These are phyloP conservation scores for Aphis gossypii DNA, from an alignment of 1,140 invertebrate species.

Conservation along the genomic window DNA sequence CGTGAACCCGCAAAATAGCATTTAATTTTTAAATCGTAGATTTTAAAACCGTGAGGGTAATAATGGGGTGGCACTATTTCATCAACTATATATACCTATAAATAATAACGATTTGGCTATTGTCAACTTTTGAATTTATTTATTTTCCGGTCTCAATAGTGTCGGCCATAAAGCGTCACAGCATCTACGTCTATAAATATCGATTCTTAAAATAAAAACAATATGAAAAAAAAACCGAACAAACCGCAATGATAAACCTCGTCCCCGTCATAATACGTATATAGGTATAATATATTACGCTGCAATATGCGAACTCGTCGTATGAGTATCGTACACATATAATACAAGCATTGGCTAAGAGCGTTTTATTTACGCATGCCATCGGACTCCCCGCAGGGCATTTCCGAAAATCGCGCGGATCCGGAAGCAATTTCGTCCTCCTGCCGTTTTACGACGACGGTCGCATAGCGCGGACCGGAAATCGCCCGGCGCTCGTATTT, in stretches of 20 bases:
- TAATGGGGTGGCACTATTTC: background rate
- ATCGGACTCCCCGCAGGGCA: background rate
- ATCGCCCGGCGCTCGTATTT: background rate
- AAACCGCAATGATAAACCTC: no score
- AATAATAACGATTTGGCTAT: background rate
- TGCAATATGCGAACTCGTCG: no score
- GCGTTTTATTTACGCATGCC: background rate
- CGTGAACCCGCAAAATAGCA: background rate
- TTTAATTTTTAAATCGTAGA: background rate
- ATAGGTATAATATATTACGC: no score
- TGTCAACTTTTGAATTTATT: background rate
- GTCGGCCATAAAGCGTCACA: background rate
- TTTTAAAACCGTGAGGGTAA: background rate
- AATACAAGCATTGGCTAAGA: background rate
- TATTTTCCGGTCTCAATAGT: background rate
- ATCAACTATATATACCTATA: background rate
- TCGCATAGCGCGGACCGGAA: background rate
- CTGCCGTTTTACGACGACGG: slow-evolving; percentile 8
- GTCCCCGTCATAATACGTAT: no score
- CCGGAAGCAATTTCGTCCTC: background rate
- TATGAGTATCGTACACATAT: background rate
- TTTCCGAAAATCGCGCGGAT: background rate
- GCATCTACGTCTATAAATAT: no score
- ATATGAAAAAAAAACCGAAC: no score
- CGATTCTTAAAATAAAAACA: no score